These are phyloP conservation scores for Urosaurus nigricauda DNA, from an alignment of 2,797 vertebrate genomes.

Conservation along the genomic window DNA sequence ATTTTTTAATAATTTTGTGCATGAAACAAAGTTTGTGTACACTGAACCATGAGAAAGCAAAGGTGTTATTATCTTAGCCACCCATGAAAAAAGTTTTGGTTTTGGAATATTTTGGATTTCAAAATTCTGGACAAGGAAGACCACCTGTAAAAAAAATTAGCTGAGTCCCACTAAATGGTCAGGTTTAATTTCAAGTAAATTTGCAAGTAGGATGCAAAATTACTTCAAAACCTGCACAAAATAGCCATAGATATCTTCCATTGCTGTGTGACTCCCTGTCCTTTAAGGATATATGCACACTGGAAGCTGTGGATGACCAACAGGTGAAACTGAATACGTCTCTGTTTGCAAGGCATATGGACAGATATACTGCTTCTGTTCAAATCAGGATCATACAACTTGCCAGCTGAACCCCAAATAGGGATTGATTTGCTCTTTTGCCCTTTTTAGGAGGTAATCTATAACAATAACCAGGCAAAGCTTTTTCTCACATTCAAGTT, in stretches of 20 bases:
- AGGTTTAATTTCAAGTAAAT: too few species aligned
- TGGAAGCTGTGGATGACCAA: neutral
- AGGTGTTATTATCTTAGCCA: too few species aligned
- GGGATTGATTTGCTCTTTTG: neutral
- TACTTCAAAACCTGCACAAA: neutral
- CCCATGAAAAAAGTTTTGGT: too few species aligned
- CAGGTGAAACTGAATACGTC: neutral
- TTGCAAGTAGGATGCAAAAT: neutral
- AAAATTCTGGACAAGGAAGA: too few species aligned
- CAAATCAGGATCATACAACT: neutral
- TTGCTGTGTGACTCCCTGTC: neutral
- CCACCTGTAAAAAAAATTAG: too few species aligned
- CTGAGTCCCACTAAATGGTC: neutral
- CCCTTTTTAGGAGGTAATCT: too few species aligned
- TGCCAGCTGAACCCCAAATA: neutral
- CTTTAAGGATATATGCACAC: neutral
- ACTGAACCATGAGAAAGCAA: too few species aligned
- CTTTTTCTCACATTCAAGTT: neutral
- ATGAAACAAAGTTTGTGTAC: too few species aligned
- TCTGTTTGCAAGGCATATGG: neutral
- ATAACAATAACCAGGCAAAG: neutral
- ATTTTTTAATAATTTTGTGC: too few species aligned
- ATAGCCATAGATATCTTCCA: neutral
- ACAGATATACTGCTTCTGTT: neutral
- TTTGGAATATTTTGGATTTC: too few species aligned